Evolutionary conservation across 2,797 vertebrate genomes (phyloP).

Genomic region (Lagocephalus sceleratus): DNA sequence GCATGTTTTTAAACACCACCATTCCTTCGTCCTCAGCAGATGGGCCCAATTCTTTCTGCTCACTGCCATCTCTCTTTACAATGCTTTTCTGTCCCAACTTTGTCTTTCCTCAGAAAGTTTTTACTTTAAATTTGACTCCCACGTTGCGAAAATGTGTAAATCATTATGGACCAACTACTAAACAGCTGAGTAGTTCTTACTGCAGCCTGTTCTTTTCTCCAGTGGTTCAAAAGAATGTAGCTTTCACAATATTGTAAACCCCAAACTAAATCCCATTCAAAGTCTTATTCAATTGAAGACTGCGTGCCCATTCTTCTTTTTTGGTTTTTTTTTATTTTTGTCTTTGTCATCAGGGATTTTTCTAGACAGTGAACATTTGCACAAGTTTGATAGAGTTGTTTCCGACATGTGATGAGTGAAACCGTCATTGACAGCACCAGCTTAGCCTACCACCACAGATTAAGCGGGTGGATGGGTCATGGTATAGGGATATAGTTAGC

Average conservation of each 20-base stretch:
- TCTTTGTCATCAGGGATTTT: too few relatives aligned
- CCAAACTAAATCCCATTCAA: not conserved
- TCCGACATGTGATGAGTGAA: conserved; percentile 32
- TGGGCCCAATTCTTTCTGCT: too few relatives aligned
- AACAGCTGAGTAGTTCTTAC: not conserved
- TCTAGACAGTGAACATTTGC: not conserved
- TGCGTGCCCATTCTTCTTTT: too few relatives aligned
- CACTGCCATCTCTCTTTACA: not conserved
- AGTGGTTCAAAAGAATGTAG: not conserved
- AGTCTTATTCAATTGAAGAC: too few relatives aligned
- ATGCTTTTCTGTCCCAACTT: not conserved
- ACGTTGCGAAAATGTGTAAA: not conserved
- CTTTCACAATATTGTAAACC: not conserved
- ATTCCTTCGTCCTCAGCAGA: too few relatives aligned
- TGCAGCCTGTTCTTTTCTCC: not conserved
- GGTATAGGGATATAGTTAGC: conserved; percentile 62
- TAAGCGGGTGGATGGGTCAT: conserved; percentile 54
- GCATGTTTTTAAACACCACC: conserved; percentile 5
- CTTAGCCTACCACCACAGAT: conserved; percentile 55
- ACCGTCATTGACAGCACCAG: conserved; percentile 44
- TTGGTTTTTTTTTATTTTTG: too few relatives aligned
- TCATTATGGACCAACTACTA: not conserved
- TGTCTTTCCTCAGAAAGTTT: not conserved
- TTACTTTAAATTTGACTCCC: not conserved
- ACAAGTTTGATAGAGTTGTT: conserved; percentile 39